Conservation (phyloP, 2,113 vertebrate species). For the Alethe diademata region DNA sequence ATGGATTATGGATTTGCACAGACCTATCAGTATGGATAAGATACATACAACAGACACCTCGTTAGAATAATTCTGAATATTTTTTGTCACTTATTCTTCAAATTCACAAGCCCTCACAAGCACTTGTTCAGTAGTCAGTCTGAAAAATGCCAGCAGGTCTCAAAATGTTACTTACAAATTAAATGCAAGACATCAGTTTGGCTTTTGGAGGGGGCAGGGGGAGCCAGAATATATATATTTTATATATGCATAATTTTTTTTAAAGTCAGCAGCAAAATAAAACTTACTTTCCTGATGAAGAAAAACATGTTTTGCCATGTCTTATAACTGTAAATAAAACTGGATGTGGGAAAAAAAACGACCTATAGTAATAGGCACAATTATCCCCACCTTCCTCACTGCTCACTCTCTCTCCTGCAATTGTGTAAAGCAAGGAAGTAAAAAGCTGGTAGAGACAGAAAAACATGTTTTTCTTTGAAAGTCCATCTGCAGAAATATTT, state of each 20-base stretch:
- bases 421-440: conserved; percentile 66
- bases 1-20: background rate
- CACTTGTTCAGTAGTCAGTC: background rate
- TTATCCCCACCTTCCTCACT: conserved; percentile 56
- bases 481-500: conserved; percentile 57
- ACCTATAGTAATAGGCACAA: conserved; percentile 38
- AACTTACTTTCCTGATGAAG: conserved; percentile 47
- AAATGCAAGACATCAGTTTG: background rate
- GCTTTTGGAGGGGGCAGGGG: background rate
- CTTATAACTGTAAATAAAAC: conserved; percentile 21
- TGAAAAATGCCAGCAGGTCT: background rate
- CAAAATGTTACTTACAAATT: conserved; percentile 8
- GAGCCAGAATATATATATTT: background rate
- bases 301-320: conserved; percentile 69
- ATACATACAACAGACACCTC: background rate
- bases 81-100: background rate
- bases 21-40: background rate
- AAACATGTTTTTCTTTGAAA: conserved; percentile 76
- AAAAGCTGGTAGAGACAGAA: conserved; percentile 49
- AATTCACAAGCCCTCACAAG: background rate
- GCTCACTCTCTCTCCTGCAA: conserved; percentile 20
- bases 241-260: background rate
- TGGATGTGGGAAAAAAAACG: conserved; percentile 33
- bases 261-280: background rate
- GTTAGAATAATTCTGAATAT: background rate